Base-by-base conservation (phyloP, 1,140 invertebrate species). In the Lordiphosa mommai region DNA sequence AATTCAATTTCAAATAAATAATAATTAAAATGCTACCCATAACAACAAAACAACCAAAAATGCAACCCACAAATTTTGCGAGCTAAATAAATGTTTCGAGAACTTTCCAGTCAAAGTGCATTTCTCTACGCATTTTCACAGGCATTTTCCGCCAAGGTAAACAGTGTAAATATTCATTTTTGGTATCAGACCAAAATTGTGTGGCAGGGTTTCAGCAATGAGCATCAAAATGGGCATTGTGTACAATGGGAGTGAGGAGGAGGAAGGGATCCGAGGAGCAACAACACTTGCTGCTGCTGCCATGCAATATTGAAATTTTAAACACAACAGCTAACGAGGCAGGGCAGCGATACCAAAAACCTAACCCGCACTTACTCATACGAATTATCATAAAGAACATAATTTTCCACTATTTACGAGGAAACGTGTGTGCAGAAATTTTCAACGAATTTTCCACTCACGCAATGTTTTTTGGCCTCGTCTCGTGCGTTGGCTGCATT, bases 361-460 rank as follows among this genome's bases (percentile, higher is more conserved):
- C 41, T 17, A 48, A 40, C 23, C 36, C 47, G n/a, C 40, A 74
- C 71, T 50, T 47, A 38, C 71, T 61, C 64, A 51, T n/a, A 40
- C 27, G 38, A 82, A 82, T 82, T 84, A 82, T 72, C 72, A 84
- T 72, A 76, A 84, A 76, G 72, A 71, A 84, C 71, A 71, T 84
- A 69, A 76, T 84, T 72, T 72, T 68, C 67, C 56, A 44, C 55
- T 58, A 68, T 80, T 82, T 64, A 53, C 46, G 65, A 49, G 61
- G 48, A 60, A 57, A 59, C 63, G 52, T 61, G 52, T 61, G 52
- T 57, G 41, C 59, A 34, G 48, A 69, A 82, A 82, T 69, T 36
- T 63, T 57, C 38, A 67, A 53, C 57, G 30, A 51, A 43, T 57
- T 50, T 50, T 43, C 37, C 44, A 27, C 38, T 41, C 40, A 52